Evolutionary conservation across 2,888 invertebrate genomes (phyloP), one percentile per base, ranked within the genome.

Genomic region (Aradus depressus): DNA sequence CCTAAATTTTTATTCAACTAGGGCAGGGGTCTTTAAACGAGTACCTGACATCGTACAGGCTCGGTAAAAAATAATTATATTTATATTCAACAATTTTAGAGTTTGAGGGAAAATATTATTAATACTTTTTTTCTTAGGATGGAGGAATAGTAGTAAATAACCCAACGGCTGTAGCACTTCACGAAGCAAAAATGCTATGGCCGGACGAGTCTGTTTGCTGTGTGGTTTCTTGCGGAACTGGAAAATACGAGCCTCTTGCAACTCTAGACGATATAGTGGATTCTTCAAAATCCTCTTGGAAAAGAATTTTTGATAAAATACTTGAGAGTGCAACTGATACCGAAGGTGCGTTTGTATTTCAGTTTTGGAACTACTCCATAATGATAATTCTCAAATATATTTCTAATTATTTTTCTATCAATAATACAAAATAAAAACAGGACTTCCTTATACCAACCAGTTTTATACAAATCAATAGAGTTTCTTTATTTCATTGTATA

Each of bases 141-240:
- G 84, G 85, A 57, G 90, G 91, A 23, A 78, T 90, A 61, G 70
- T 89, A 66, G 80, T 82, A 10, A 92, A 91, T 70, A 93, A 92
- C 69, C 91, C 91, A 0, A 80, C 88, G 10, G 87, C 86, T 2
- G 79, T 92, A 5, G 93, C 86, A 0, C 72, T 92, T 37, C 90
- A 90, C 65, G 93, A 93, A 70, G 84, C 88, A 0, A 80, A 80
- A 59, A 73, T 83, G 28, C 68, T 93, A 39, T 93, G 84, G 84
- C 90, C 90, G 0, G 73, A 79, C 34, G 75, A 72, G 52, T 73
- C 76, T 0, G 71, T 91, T 38, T 81, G 80, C 58, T 84, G 87
- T 62, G 78, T 93, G 0, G 75, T 93, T 38, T 90, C 89, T 0
- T 75, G 89, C 45, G 91, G 92, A 31, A 91, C 88, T 3, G 83